Conservation (phyloP, 2,888 invertebrate genomes). For the Ectemnius continuus region DNA sequence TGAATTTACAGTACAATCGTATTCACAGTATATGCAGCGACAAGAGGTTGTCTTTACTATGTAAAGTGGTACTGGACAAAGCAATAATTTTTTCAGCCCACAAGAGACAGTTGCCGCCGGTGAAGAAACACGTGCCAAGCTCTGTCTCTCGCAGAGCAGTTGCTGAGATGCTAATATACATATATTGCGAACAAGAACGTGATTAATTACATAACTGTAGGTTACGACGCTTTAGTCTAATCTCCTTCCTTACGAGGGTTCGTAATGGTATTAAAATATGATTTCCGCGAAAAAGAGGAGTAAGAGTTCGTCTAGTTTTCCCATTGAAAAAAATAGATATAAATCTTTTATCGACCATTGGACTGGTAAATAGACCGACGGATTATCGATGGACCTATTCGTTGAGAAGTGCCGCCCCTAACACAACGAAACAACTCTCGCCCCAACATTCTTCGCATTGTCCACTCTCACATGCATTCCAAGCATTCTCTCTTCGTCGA, state of each 20-base stretch:
- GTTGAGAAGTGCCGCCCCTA: background rate
- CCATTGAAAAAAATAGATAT: constrained; percentile 5
- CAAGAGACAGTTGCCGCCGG: too few relatives aligned
- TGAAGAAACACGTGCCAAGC: too few relatives aligned
- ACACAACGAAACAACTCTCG: background rate
- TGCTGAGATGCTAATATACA: background rate
- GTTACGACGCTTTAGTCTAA: constrained; percentile 1
- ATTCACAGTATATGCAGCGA: constrained; percentile 9
- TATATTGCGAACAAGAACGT: constrained; percentile 2
- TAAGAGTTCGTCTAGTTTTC: background rate
- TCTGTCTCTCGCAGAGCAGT: background rate
- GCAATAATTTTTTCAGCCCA: background rate
- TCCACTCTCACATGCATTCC: constrained; percentile 1
- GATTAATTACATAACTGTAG: constrained; percentile 1
- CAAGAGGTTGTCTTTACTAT: background rate
- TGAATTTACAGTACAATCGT: constrained; percentile 4
- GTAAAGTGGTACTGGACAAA: constrained; percentile 4
- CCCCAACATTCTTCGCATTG: background rate
- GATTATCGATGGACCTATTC: constrained; percentile 10
- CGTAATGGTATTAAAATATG: constrained; percentile 4
- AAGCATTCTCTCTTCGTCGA: constrained; percentile 3
- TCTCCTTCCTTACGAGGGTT: background rate
- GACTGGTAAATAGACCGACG: constrained; percentile 8
- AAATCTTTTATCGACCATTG: background rate
- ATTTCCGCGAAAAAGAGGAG: constrained; percentile 4